phyloP scores from a whole-genome alignment of 2,888 invertebrate genomes.

The Lasioglossum morio region DNA sequence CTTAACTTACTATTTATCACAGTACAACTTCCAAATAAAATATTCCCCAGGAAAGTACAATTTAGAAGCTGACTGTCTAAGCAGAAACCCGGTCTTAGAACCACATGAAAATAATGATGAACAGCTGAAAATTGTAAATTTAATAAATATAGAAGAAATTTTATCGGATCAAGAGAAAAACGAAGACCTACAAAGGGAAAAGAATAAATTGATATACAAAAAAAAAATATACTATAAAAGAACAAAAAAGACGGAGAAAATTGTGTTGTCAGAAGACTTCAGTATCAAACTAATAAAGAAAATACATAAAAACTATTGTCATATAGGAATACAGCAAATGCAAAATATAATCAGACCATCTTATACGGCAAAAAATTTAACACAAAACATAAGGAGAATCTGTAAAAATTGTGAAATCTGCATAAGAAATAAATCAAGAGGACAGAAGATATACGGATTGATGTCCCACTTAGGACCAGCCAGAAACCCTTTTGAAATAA shows the following conservation, averaged over 20 bases:
- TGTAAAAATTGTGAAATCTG: constrained; percentile 54
- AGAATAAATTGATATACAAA: constrained; percentile 35
- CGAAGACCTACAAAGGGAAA: constrained; percentile 35
- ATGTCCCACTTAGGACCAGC: constrained; percentile 63
- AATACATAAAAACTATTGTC: constrained; percentile 46
- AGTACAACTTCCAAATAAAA: too few species aligned
- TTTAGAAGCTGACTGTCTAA: too few species aligned
- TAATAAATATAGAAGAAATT: constrained; percentile 59
- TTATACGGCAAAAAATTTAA: constrained; percentile 53
- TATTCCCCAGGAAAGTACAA: too few species aligned
- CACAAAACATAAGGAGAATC: constrained; percentile 53
- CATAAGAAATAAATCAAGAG: constrained; percentile 63
- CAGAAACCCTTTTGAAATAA: constrained; percentile 54
- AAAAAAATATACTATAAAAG: constrained; percentile 53
- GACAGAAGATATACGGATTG: constrained; percentile 54
- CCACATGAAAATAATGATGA: too few species aligned
- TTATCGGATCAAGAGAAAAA: constrained; percentile 50
- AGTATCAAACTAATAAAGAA: constrained; percentile 47
- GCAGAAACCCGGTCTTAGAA: too few species aligned
- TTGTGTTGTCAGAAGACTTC: constrained; percentile 59
- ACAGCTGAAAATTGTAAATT: too few species aligned
- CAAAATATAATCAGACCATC: constrained; percentile 35
- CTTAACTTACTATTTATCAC: too few species aligned
- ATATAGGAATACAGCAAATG: constrained; percentile 57
- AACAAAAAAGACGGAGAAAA: constrained; percentile 56